Base-by-base conservation (phyloP, 2,888 invertebrate species). In the Lumbricus terrestris region DNA sequence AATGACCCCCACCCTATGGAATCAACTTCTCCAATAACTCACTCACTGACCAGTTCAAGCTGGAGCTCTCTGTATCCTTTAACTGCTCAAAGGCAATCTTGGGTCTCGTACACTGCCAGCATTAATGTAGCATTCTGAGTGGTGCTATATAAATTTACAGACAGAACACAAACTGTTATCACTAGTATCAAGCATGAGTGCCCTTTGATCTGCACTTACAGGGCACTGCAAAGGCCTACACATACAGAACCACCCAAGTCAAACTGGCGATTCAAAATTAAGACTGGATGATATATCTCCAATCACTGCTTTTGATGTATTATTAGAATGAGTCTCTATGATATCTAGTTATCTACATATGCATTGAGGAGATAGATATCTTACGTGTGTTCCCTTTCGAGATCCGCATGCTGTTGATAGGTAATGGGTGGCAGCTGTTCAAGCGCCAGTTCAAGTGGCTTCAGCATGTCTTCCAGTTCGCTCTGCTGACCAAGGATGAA, bases 401-500 rank as follows among this genome's bases (percentile, higher is more conserved):
- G 96, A 94, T 98, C 98, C 0, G 97, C 96, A 92, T 95, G 95
- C 89, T 95, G 95, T 91, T 95, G 95, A 91, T 94, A 93, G 91
- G 93, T 93, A 40, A 94, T 92, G 35, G 94, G 94, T 0, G 94
- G 94, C 42, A 94, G 92, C 89, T 94, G 93, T 89, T 95, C 95
- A 20, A 95, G 95, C 93, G 97, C 97, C 37, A 38, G 40, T 95
- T 99, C 98, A 92, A 99, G 95, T 0, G 98, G 98, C 0, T 96
- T 96, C 42, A 99, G 96, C 91, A 98, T 96, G 92, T 98, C 97
- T 94, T 98, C 98, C 88, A 99, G 95, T 94, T 99, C 99, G 91
- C 97, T 97, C 95, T 99, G 98, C 93, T 99, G 98, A 0, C 97
- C 97, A 88, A 97, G 94, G 90, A 99, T 97, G 93, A 98, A 98